Base-by-base conservation (phyloP, 92 coral and sea anemone genomes). In the Metridium senile region DNA sequence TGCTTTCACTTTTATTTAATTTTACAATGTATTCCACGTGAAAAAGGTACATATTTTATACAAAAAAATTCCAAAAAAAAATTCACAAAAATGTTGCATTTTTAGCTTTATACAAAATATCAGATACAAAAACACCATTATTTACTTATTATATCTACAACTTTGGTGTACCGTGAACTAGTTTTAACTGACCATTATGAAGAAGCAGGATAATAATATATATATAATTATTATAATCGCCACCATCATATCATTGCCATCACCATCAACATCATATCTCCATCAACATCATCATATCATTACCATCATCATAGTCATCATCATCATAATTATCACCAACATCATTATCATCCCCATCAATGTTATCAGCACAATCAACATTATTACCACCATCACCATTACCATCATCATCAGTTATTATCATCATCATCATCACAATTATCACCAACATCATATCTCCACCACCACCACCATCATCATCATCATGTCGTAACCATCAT, bases 391-490 rank as follows among this genome's bases (percentile, higher is more conserved):
- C 65, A 58, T 7, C 65, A 58, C 9, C 65, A 7, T 3, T 26
- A 58, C 9, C 65, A 58, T 20, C 65, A 58, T 6, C 65, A 58
- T 58, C 65, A 58, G 30, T n/a, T n/a, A n/a, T n/a, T 18, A 58
- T 21, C 65, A 58, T 58, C n/a, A 20, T 21, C 65, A 58, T 21
- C 65, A 58, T 21, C 65, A 58, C 6, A 3, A 58, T 26, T 18
- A 58, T 20, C 8, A 58, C 25, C 65, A 58, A 7, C 65, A 58
- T 9, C 65, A 58, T 39, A n/a, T n/a, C n/a, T n/a, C n/a, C 49
- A 26, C 30, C 65, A 58, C 30, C 65, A 58, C 9, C 65, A 58
- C 9, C 65, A 58, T 20, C 8, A 7, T 20, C 65, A 7, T 58
- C 65, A 7, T 3, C 8, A 58, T 21, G 18, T 20, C n/a, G 30